Conservation (phyloP, 2,888 invertebrate genomes). For the Ennomos fuscantarius region DNA sequence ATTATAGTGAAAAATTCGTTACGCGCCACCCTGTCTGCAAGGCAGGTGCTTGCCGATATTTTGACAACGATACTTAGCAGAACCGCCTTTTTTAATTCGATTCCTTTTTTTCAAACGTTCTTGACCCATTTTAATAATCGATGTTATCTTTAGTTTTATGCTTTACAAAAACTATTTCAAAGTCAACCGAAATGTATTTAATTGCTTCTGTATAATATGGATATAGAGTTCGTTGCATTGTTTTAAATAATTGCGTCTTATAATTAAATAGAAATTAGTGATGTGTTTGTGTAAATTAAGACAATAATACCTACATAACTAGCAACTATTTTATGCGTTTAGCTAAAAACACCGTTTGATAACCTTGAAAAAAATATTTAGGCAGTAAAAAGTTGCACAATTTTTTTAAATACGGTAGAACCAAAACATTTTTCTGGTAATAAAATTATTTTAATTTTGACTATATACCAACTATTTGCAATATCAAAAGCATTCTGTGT, state of each 20-base stretch:
- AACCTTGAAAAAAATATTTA: too few relatives aligned
- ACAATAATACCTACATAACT: too few relatives aligned
- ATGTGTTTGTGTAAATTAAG: too few relatives aligned
- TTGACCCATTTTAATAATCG: conserved; percentile 71
- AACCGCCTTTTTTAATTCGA: conserved; percentile 76
- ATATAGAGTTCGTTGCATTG: conserved; percentile 13
- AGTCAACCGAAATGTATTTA: conserved; percentile 30
- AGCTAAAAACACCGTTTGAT: too few relatives aligned
- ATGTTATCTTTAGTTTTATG: conserved; percentile 63
- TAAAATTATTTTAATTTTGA: neutral
- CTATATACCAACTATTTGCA: conserved; percentile 11
- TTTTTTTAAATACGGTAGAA: too few relatives aligned
- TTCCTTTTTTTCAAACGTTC: conserved; percentile 65
- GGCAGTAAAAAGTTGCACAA: too few relatives aligned
- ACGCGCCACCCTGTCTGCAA: conserved; percentile 74
- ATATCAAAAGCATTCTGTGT: conserved; percentile 16
- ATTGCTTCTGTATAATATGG: conserved; percentile 23
- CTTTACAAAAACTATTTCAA: conserved; percentile 55
- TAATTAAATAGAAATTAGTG: too few relatives aligned
- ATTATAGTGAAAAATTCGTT: conserved; percentile 57
- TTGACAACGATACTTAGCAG: conserved; percentile 83
- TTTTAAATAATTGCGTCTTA: neutral
- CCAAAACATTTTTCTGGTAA: too few relatives aligned
- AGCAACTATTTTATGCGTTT: too few relatives aligned
- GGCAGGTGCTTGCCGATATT: conserved; percentile 80